Evolutionary conservation across 2,888 invertebrate species (phyloP), one percentile per base, ranked within the genome.

Genomic region (Plebejus anna): DNA sequence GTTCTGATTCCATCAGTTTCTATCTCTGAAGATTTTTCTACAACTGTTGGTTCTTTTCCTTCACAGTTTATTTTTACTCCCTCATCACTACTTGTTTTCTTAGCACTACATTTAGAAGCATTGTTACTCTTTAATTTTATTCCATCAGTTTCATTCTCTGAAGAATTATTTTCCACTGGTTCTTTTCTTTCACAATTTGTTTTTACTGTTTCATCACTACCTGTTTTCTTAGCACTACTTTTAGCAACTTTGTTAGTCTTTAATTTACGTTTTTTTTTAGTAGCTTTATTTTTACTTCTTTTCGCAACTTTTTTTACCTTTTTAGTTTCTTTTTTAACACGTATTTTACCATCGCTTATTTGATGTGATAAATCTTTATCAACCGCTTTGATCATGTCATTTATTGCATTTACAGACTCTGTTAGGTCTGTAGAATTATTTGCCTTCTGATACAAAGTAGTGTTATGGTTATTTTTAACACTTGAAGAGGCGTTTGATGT

Each of bases 261-360:
- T 13, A 6, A 16, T n/a, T 36, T 55, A 57, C 32, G 55, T 16
- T 70, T 75, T 76, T 47, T 76, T 36, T 28, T 36, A n/a, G 70
- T 55, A n/a, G 28, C 5, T 75, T 47, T 75, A 57, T 2, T n/a
- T 28, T n/a, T 38, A 61, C 5, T 61, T n/a, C 16, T 13, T 75
- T 38, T 42, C 13, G 4, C 13, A 13, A 11, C 55, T 16, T 76
- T 57, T 42, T 36, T 55, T 66, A 57, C 66, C 38, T 75, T 75
- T 70, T 76, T 75, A 9, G 75, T 76, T 38, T 75, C 72, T 32
- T 72, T 70, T 16, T 77, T 72, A 55, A 38, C 36, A 2, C 72
- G 57, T 42, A 13, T 59, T 16, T 11, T 66, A 47, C 71, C 42
- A 59, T 71, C 71, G 55, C 66, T n/a, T 38, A 7, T 73, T 70